Evolutionary conservation across 30 jellyfish, hydroid and myxozoan genomes (phyloP).

Genomic region (Aurelia coerulea): DNA sequence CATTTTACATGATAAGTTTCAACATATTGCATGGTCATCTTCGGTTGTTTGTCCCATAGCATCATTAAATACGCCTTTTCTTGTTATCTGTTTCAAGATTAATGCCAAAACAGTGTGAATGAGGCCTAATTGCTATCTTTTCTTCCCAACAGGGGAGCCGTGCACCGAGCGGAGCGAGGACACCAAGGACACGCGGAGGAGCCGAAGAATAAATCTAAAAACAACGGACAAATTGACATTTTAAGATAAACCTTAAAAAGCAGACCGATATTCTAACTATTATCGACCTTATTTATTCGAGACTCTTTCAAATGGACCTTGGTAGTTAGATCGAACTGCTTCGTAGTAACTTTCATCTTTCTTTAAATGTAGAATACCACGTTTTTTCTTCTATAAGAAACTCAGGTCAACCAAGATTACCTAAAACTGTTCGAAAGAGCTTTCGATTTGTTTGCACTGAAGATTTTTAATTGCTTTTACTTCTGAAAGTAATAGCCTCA

Average conservation of each 20-base stretch:
- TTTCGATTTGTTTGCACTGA: no score
- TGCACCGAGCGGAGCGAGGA: slow-evolving; percentile 96
- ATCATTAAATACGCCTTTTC: no score
- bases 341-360: no score
- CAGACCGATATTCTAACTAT: slow-evolving; percentile 8
- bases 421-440: no score
- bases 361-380: slow-evolving; percentile 18
- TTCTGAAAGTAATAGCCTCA: no score
- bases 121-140: neutral
- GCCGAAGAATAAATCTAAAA: slow-evolving; percentile 36
- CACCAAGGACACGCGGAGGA: slow-evolving; percentile 88
- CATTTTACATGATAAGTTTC: no score
- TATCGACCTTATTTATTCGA: slow-evolving; percentile 50
- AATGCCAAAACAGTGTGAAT: no score
- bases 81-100: no score
- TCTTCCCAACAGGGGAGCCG: slow-evolving; percentile 87
- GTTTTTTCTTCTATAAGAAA: slow-evolving; percentile 14
- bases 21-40: no score
- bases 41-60: no score
- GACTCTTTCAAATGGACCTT: slow-evolving; percentile 34
- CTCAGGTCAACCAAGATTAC: no score
- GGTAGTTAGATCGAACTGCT: slow-evolving; percentile 33
- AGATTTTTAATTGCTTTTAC: no score
- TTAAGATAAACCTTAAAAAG: slow-evolving; percentile 14
- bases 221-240: neutral